Conservation (phyloP, 2,888 invertebrate species). For the Rhimphoctona megacephalus region DNA sequence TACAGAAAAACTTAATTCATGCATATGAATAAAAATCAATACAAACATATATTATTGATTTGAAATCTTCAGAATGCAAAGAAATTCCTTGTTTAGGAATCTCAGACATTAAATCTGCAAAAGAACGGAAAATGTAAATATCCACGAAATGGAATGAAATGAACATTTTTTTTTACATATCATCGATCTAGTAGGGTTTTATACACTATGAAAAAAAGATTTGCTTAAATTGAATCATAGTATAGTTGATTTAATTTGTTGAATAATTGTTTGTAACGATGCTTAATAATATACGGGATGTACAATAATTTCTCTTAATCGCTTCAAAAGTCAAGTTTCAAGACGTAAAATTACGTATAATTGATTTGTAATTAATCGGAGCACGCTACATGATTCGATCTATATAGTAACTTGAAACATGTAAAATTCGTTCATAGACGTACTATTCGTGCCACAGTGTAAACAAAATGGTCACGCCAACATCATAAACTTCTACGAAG, state of each 20-base stretch:
- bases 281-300: neutral
- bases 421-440: constrained; percentile 57
- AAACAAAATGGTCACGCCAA: constrained; percentile 79
- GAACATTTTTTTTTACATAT: neutral
- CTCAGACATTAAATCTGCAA: neutral
- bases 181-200: neutral
- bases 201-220: neutral
- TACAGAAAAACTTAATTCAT: neutral
- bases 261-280: neutral
- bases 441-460: constrained; percentile 66
- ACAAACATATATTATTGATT: neutral
- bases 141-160: neutral
- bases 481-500: constrained; percentile 77
- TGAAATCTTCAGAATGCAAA: neutral
- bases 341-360: constrained; percentile 50
- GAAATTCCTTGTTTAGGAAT: neutral
- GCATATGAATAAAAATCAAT: too few species aligned
- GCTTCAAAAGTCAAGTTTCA: constrained; percentile 32
- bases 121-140: too few species aligned
- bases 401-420: constrained; percentile 35
- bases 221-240: neutral
- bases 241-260: neutral
- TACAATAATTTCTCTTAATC: constrained; percentile 14
- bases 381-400: constrained; percentile 44
- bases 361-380: constrained; percentile 64